Conservation (phyloP, 2,888 invertebrate genomes). For the Oscheius onirici region DNA sequence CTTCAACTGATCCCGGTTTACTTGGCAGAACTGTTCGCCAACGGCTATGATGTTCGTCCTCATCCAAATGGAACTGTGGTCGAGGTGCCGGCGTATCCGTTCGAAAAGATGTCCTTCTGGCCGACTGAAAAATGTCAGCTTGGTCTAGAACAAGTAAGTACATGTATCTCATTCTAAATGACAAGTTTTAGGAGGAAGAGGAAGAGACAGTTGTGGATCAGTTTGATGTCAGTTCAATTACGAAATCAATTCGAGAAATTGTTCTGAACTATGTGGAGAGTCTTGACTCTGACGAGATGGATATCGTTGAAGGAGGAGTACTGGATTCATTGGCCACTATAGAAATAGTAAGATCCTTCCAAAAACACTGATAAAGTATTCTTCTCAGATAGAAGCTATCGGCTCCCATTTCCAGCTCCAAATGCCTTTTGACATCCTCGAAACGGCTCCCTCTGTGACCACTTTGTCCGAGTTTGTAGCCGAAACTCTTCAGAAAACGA, state of each 20-base stretch:
- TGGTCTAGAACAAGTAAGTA: not conserved
- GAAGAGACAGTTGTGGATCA: not conserved
- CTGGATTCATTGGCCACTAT: slow-evolving; percentile 52
- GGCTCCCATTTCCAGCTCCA: slow-evolving; percentile 42
- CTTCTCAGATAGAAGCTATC: slow-evolving; percentile 39
- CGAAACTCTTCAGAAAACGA: slow-evolving; percentile 28
- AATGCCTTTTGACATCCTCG: slow-evolving; percentile 51
- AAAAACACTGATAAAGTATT: not conserved
- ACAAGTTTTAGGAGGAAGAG: not conserved
- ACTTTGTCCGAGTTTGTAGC: slow-evolving; percentile 40
- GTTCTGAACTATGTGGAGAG: slow-evolving; percentile 37
- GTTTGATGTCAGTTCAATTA: slow-evolving; percentile 5
- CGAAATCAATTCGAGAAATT: slow-evolving; percentile 32
- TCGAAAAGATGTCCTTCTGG: slow-evolving; percentile 52
- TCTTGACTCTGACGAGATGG: slow-evolving; percentile 38
- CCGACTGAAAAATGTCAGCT: slow-evolving; percentile 27
- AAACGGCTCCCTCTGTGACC: slow-evolving; percentile 37
- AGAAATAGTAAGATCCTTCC: slow-evolving; percentile 34
- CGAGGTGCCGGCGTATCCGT: slow-evolving; percentile 49
- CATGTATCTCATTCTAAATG: not conserved
- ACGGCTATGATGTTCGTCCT: slow-evolving; percentile 40
- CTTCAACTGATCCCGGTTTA: not conserved
- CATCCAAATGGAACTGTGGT: slow-evolving; percentile 41
- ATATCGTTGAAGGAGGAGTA: slow-evolving; percentile 39
- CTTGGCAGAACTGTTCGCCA: slow-evolving; percentile 44